A percentile compares a stretch with the other conserved stretches of the same genome.
Evolutionary conservation across 2,113 vertebrate species (phyloP).

Genomic region (Phalacrocorax aristotelis): DNA sequence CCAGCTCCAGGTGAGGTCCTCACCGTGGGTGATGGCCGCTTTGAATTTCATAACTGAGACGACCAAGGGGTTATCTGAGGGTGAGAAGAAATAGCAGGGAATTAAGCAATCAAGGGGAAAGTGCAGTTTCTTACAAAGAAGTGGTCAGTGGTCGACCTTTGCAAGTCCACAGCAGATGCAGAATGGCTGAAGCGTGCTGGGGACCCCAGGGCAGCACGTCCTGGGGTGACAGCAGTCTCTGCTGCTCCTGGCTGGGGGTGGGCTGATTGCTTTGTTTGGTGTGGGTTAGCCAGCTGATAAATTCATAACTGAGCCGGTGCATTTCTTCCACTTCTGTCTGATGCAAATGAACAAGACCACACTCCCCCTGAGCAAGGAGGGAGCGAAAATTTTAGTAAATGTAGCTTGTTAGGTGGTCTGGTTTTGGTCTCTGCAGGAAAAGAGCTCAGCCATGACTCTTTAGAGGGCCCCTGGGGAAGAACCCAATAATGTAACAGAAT

Average conservation of each 20-base stretch:
- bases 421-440: conserved; percentile 32
- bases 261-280: not conserved
- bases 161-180: not conserved
- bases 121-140: not conserved
- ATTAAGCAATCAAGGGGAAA: not conserved
- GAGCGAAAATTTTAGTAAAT: not conserved
- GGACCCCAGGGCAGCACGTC: not conserved
- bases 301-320: not conserved
- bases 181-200: not conserved
- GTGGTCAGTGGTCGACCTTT: not conserved
- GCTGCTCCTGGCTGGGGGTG: not conserved
- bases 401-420: conserved; percentile 38
- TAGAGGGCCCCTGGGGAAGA: conserved; percentile 41
- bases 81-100: not conserved
- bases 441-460: conserved; percentile 32
- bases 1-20: not conserved
- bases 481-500: conserved; percentile 17
- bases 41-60: conserved; percentile 9
- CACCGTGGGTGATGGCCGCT: not conserved
- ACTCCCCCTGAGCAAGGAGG: not conserved
- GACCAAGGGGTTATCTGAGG: not conserved
- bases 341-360: not conserved
- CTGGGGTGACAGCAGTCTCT: not conserved
- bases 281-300: not conserved
- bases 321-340: not conserved